Base-by-base conservation (phyloP, 2,888 invertebrate genomes). In the Tricholauxania praeusta region DNA sequence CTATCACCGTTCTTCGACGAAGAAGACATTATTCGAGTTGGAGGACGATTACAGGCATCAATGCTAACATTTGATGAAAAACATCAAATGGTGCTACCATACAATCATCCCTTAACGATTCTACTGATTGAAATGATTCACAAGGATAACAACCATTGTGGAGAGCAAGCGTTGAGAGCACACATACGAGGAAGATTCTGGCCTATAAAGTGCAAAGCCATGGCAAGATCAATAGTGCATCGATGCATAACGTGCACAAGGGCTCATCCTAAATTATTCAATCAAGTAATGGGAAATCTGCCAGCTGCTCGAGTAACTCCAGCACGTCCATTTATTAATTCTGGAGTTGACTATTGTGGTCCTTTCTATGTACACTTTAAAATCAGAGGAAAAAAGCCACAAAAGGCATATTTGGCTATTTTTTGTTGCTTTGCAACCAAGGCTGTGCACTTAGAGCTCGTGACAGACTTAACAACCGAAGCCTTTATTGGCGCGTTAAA, bases 391-490 rank as follows among this genome's bases (percentile, higher is more conserved):
- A 65, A 57, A 39, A 22, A 39, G 55, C 32, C 28, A 28, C 67
- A 71, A 17, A 79, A 75, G 70, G 48, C 63, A 0, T 78, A 76
- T 32, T 4, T 28, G 3, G 3, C 28, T 4, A 4, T 3, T 0
- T 28, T 28, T 4, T 28, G 28, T 4, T 3, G 39, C 39, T 70
- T 77, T 47, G 32, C 19, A 12, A 74, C 73, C 0, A 72, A 72
- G 19, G 74, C 74, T 2, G 28, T 74, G 28, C 76, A 76, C 51
- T 47, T 76, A 0, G 76, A 77, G 32, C 55, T 74, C 2, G 75
- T 75, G 0, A 17, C 55, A 1, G 72, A 71, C 15, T 55, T 77
- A 22, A 71, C 77, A 3, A 63, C 70, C 1, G 60, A 68, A 15
- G 65, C 69, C 12, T 76, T 77, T 19, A 55, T 76, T 28, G 77